Evolutionary conservation across 64 coral and sea anemone genomes (phyloP), one percentile per base, ranked within the genome.

Genomic region (Actinia tenebrosa): DNA sequence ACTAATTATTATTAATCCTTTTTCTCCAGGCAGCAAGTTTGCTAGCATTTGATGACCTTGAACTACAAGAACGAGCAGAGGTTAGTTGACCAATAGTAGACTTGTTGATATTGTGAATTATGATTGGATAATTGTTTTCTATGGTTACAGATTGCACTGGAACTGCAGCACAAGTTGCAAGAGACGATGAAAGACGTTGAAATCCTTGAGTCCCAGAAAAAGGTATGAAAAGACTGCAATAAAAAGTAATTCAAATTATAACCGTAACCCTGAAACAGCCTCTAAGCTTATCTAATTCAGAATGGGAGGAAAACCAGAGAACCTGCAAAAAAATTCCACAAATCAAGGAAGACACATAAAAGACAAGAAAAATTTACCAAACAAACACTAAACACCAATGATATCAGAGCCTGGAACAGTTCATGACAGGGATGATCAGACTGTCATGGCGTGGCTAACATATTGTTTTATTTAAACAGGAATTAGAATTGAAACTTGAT

Each of bases 401-500:
- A 37, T 37, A 37, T 50, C 47, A 50, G 4, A 3, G 7, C 7
- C 47, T 50, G 2, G 47, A 50, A 50, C 47, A 50, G 4, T 3
- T 5, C 3, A 8, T 0, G 4, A 5, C 47, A 4, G 7, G 7
- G 47, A 50, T 50, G 47, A 50, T 50, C 47, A 1, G 0, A 50
- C 47, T 0, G 2, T 44, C 25, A 20, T 2, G 66, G 16, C 23
- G 7, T 85, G 27, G 15, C 10, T 11, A 60, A 56, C 10, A 64
- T 8, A 66, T 10, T 75, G 19, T 15, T 45, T 26, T 18, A 82
- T 14, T 63, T 84, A 22, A 18, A 44, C 20, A 98, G 95, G 62
- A 92, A 64, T 88, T 94, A 22, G 86, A 93, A 87, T 72, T 84
- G 43, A 84, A 89, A 20, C 43, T 91, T 0, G 92, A 94, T 53